Conservation (phyloP, 2,888 invertebrate genomes). For the Toxonevra muliebris region DNA sequence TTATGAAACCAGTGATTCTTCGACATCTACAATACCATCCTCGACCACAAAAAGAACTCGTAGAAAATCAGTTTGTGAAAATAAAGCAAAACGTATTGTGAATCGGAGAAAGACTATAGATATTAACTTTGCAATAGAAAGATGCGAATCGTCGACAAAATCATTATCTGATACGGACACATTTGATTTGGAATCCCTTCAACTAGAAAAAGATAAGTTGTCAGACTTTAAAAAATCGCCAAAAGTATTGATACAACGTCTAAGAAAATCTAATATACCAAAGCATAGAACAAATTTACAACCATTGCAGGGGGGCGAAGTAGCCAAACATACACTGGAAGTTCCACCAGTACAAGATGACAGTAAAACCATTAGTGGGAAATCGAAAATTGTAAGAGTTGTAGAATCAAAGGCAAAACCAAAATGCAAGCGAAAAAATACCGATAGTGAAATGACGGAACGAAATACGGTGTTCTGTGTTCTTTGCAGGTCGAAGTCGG, state of each 20-base stretch:
- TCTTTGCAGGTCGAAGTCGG: constrained; percentile 44
- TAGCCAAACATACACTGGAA: constrained; percentile 19
- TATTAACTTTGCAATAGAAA: no score
- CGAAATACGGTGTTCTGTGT: constrained; percentile 40
- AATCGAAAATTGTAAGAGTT: not conserved
- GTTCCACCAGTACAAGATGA: constrained; percentile 28
- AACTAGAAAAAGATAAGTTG: constrained; percentile 8
- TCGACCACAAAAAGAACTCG: not conserved
- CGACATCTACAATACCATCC: no score
- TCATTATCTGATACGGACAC: constrained; percentile 20
- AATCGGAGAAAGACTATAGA: no score
- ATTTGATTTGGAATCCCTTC: constrained; percentile 10
- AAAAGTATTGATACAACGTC: constrained; percentile 11
- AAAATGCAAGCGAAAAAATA: constrained; percentile 32
- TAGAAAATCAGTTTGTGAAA: no score
- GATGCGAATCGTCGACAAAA: no score
- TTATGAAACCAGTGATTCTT: no score
- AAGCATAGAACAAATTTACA: not conserved
- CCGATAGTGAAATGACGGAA: constrained; percentile 43
- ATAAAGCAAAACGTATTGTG: no score
- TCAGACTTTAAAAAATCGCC: constrained; percentile 16
- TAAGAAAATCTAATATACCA: constrained; percentile 12
- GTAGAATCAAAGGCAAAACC: not conserved
- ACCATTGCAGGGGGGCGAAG: not conserved
- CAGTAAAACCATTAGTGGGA: not conserved